Conservation (phyloP, 2,113 vertebrate species). For the Erythrocercus mccallii region DNA sequence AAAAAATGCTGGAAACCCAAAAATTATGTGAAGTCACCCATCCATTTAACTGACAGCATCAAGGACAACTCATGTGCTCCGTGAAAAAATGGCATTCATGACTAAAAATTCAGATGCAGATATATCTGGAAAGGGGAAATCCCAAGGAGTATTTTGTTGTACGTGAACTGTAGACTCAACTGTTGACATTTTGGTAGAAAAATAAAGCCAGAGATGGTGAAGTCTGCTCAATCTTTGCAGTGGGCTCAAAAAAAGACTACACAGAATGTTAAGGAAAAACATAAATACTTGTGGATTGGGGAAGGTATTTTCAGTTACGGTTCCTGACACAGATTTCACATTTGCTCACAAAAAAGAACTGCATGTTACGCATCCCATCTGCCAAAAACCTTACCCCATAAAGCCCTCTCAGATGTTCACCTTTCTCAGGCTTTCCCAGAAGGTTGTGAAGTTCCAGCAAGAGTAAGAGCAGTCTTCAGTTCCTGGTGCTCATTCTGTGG, state of each 20-base stretch:
- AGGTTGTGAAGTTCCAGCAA: background rate
- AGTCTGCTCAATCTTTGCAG: background rate
- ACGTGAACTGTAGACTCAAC: background rate
- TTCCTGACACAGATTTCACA: background rate
- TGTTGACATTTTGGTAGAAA: background rate
- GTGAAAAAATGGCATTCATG: background rate
- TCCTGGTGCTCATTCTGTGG: background rate
- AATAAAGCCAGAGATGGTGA: background rate
- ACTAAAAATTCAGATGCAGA: background rate
- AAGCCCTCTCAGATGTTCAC: background rate
- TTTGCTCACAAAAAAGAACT: background rate
- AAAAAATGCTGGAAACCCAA: background rate
- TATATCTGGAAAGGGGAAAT: background rate
- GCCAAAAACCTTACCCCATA: background rate
- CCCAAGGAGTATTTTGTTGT: background rate
- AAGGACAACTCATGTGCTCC: background rate
- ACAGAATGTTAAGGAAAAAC: background rate
- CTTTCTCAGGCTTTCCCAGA: background rate
- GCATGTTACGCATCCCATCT: background rate
- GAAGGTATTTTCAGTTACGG: background rate
- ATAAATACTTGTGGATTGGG: background rate
- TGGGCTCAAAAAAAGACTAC: background rate
- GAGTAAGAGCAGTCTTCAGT: background rate
- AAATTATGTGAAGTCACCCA: background rate
- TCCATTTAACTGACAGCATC: background rate